Percentiles rank a stretch among this genome's conserved stretches.
These are phyloP conservation scores for Pluvianellus socialis DNA, from an alignment of 2,113 vertebrate species.

Conservation along the genomic window DNA sequence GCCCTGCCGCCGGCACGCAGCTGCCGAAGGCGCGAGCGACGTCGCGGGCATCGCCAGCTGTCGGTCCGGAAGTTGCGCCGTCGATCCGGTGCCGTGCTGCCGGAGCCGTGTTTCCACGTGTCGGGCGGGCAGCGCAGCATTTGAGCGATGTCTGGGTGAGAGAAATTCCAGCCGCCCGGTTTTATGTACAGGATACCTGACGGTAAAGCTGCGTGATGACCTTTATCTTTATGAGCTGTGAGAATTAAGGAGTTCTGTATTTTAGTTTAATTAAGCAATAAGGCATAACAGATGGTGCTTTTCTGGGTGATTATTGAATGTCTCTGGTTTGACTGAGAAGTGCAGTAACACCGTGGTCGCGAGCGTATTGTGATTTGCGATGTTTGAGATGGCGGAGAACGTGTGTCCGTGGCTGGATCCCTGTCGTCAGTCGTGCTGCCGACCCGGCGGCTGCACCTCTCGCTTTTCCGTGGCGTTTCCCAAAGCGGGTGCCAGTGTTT, in stretches of 20 bases:
- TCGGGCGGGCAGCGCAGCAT: not conserved
- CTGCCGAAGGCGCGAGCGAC: fast-evolving
- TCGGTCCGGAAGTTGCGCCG: not conserved
- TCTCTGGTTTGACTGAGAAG: slow-evolving; percentile 62
- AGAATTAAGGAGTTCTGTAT: slow-evolving; percentile 76
- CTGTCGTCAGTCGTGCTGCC: fast-evolving
- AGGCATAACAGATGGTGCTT: slow-evolving; percentile 76
- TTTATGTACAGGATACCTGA: slow-evolving; percentile 31
- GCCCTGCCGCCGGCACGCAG: fast-evolving
- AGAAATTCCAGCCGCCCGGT: not conserved
- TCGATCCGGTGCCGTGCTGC: not conserved
- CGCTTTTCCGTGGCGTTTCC: fast-evolving
- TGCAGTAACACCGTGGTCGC: not conserved
- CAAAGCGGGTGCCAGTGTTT: fast-evolving
- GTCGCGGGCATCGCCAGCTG: fast-evolving
- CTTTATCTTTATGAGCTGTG: slow-evolving; percentile 78
- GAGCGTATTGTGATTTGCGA: not conserved
- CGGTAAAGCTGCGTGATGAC: slow-evolving; percentile 65
- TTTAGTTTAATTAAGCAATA: slow-evolving; percentile 80
- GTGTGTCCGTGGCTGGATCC: fast-evolving
- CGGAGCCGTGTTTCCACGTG: not conserved
- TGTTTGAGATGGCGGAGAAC: not conserved
- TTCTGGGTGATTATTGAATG: slow-evolving; percentile 70
- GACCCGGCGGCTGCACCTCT: fast-evolving
- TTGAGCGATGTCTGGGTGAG: not conserved